Evolutionary conservation across 2,888 invertebrate genomes (phyloP).

Genomic region (Cheilosia scutellata): DNA sequence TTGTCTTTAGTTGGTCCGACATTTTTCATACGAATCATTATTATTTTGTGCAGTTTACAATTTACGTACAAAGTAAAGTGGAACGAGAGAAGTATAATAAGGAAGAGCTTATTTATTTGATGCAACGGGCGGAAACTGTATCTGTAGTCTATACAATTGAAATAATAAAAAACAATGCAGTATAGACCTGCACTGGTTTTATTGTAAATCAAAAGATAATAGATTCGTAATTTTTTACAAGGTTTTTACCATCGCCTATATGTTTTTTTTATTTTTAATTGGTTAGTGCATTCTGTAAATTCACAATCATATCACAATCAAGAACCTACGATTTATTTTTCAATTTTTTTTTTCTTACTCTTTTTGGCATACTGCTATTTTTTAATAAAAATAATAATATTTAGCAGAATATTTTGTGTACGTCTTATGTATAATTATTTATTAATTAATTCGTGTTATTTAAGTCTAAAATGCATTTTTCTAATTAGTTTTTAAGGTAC

Average conservation of each 20-base stretch:
- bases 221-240: no score
- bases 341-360: neutral
- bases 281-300: slow-evolving; percentile 6
- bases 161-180: neutral
- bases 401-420: no score
- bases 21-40: no score
- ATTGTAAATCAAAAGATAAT: no score
- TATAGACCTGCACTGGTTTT: neutral
- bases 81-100: neutral
- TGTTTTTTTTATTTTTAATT: no score
- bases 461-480: no score
- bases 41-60: no score
- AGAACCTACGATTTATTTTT: slow-evolving; percentile 5
- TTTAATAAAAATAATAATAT: neutral
- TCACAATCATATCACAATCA: slow-evolving; percentile 52
- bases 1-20: no score
- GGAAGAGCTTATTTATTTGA: slow-evolving; percentile 2
- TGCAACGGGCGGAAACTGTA: slow-evolving; percentile 9
- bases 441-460: no score
- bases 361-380: neutral
- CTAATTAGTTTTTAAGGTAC: no score
- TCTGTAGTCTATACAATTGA: neutral
- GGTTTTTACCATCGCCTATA: no score
- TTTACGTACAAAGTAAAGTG: neutral
- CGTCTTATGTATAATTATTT: no score